Conservation (phyloP, 2,797 vertebrate species). For the Salmo trutta region DNA sequence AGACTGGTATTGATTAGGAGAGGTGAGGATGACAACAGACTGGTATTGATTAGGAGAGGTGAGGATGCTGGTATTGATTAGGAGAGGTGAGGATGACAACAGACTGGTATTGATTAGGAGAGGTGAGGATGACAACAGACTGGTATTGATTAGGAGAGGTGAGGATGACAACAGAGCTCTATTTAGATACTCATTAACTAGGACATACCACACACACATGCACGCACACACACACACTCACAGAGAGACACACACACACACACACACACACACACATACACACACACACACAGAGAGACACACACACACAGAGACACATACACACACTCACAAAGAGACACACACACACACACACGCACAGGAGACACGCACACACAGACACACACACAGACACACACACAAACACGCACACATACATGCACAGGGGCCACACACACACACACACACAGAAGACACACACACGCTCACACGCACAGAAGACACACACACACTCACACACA, state of each 20-base stretch:
- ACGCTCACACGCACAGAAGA: background rate
- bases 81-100: no score
- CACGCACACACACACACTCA: constrained; percentile 3
- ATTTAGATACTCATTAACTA: constrained; percentile 49
- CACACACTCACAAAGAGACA: background rate
- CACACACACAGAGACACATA: background rate
- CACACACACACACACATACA: background rate
- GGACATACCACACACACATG: constrained; percentile 19
- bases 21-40: no score
- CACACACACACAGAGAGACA: background rate
- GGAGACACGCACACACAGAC: background rate
- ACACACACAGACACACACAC: background rate
- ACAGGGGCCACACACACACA: background rate
- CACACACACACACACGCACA: background rate
- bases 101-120: no score
- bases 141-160: no score
- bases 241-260: background rate
- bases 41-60: no score
- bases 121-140: no score
- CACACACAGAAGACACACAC: background rate
- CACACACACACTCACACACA: constrained; percentile 4
- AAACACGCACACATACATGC: background rate
- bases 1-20: no score
- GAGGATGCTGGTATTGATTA: no score
- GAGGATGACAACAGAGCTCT: constrained; percentile 8